Conservation (phyloP, 2,888 invertebrate genomes). For the Latrodectus elegans region DNA sequence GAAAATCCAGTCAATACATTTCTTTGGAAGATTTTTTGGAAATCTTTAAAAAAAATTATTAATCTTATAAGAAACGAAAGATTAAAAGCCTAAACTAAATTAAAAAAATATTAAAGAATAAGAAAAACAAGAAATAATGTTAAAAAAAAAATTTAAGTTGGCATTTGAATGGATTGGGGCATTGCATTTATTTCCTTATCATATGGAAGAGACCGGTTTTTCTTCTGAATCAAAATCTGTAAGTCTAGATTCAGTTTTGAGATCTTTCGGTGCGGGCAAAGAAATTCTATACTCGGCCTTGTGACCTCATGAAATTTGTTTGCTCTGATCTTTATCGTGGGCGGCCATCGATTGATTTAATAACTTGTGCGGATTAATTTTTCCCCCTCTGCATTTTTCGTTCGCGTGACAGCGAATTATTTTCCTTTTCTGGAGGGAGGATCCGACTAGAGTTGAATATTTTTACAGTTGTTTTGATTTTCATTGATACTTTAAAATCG, state of each 20-base stretch:
- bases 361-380: conserved; percentile 33
- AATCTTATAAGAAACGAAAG: too few relatives aligned
- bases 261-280: conserved; percentile 19
- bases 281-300: conserved; percentile 36
- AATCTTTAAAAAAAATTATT: too few relatives aligned
- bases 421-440: too few relatives aligned
- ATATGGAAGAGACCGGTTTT: conserved; percentile 57
- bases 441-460: too few relatives aligned
- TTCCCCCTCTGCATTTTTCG: not conserved
- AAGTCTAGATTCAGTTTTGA: conserved; percentile 56
- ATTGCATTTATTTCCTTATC: conserved; percentile 45
- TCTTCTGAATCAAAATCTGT: conserved; percentile 1
- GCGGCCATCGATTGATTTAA: conserved; percentile 66
- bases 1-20: too few relatives aligned
- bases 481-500: too few relatives aligned
- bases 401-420: too few relatives aligned
- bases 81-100: too few relatives aligned
- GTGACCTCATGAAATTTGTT: conserved; percentile 52
- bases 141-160: too few relatives aligned
- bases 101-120: too few relatives aligned
- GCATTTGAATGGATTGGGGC: not conserved
- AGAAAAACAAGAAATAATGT: not conserved
- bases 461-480: too few relatives aligned
- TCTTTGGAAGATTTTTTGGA: too few relatives aligned
- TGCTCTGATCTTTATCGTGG: conserved; percentile 56